Percentiles rank a stretch among this genome's conserved stretches.
phyloP scores from a whole-genome alignment of 2,888 invertebrate genomes.

The Xanthorhoe designata region DNA sequence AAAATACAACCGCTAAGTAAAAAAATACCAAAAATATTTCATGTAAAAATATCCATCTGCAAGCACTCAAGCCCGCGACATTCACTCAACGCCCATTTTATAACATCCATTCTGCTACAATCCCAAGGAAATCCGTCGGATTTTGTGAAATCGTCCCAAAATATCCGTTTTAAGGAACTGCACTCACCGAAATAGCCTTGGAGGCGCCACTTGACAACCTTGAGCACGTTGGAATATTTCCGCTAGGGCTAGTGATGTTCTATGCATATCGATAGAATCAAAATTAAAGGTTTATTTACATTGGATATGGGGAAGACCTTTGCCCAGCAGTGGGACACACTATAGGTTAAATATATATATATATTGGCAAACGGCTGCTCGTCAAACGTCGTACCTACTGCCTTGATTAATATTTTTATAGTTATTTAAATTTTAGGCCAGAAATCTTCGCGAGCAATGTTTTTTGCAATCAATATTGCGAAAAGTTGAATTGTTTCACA shows the following conservation, averaged over 20 bases:
- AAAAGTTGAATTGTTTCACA: too few relatives aligned
- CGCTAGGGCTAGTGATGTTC: slow-evolving; percentile 12
- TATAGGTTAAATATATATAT: too few relatives aligned
- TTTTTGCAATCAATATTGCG: too few relatives aligned
- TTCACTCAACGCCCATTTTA: slow-evolving; percentile 10
- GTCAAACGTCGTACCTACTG: too few relatives aligned
- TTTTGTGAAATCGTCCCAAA: slow-evolving; percentile 22
- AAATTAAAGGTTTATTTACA: neutral
- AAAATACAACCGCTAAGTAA: too few relatives aligned
- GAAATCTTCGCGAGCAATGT: too few relatives aligned
- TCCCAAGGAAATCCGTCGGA: slow-evolving; percentile 11
- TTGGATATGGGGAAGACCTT: too few relatives aligned
- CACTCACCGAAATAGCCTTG: slow-evolving; percentile 34
- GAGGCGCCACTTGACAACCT: slow-evolving; percentile 34
- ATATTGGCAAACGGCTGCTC: too few relatives aligned
- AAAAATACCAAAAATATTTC: too few relatives aligned
- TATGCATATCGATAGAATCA: slow-evolving; percentile 8
- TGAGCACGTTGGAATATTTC: slow-evolving; percentile 36
- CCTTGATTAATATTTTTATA: too few relatives aligned
- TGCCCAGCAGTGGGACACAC: too few relatives aligned
- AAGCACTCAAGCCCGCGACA: neutral
- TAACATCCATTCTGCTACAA: slow-evolving; percentile 5
- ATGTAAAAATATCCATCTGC: neutral
- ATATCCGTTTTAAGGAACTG: slow-evolving; percentile 34
- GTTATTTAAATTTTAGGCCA: too few relatives aligned